phyloP scores from a whole-genome alignment of 1,140 invertebrate genomes.

The Pseudachorutes palmiensis region DNA sequence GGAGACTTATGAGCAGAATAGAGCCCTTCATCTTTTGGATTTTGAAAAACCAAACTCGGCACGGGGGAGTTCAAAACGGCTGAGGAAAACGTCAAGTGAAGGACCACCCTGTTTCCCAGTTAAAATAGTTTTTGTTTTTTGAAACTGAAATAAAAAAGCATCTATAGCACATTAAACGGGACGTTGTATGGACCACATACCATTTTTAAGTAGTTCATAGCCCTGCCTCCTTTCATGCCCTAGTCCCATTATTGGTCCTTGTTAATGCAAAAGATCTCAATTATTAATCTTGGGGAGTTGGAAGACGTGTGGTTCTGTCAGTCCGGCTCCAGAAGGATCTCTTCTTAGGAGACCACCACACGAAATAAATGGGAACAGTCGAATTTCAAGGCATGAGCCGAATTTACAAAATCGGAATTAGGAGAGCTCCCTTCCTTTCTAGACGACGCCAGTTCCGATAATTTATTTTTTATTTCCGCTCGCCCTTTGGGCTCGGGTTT shows the following conservation, averaged over 20 bases:
- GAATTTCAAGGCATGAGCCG: background rate
- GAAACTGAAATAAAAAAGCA: background rate
- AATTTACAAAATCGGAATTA: background rate
- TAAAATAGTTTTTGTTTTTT: slow-evolving; percentile 12
- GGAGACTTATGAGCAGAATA: background rate
- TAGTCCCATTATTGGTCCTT: background rate
- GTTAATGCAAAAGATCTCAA: slow-evolving; percentile 7
- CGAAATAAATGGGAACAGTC: background rate
- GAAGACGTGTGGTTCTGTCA: background rate
- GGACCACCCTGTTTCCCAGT: slow-evolving; percentile 14
- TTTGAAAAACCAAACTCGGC: background rate
- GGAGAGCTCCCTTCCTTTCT: no score
- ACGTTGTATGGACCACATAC: background rate
- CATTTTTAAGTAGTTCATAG: background rate
- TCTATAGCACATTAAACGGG: background rate
- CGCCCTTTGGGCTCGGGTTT: no score
- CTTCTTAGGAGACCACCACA: background rate
- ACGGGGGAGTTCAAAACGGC: background rate
- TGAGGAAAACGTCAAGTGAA: background rate
- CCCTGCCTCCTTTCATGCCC: slow-evolving; percentile 5
- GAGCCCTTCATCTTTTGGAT: background rate
- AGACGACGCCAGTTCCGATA: no score
- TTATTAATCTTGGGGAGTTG: slow-evolving; percentile 1
- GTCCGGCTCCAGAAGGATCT: background rate
- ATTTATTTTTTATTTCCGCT: no score